phyloP scores from a whole-genome alignment of 1,140 invertebrate species.

The Drosophila triauraria region DNA sequence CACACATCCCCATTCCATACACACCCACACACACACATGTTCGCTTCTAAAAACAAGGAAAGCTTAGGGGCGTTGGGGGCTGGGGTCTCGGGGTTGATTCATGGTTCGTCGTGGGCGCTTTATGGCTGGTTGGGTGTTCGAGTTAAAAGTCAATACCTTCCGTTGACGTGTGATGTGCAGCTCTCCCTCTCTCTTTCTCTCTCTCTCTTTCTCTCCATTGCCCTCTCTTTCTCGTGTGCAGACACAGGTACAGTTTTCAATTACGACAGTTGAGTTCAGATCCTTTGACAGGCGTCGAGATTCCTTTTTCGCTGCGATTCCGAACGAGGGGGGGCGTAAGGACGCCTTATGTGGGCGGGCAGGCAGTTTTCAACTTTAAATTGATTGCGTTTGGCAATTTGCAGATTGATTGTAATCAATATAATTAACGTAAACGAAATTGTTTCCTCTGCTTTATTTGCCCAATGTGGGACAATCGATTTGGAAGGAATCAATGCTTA shows the following conservation, averaged over 20 bases:
- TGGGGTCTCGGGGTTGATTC: conserved; percentile 1
- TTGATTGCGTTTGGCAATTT: conserved; percentile 56
- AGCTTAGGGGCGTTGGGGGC: conserved; percentile 17
- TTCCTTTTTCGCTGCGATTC: conserved; percentile 4
- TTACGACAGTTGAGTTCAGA: conserved; percentile 65
- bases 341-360: not conserved
- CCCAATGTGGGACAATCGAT: conserved; percentile 33
- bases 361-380: conserved; percentile 36
- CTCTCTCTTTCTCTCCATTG: not conserved
- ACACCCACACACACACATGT: conserved; percentile 1
- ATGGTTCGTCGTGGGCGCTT: not conserved
- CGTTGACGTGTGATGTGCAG: conserved; percentile 61
- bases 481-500: conserved; percentile 9
- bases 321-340: too few species aligned
- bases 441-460: not conserved
- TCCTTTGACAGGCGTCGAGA: conserved; percentile 63
- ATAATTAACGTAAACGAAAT: conserved; percentile 25
- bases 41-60: conserved; percentile 16
- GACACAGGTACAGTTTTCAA: conserved; percentile 73
- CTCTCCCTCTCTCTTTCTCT: not conserved
- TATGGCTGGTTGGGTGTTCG: conserved; percentile 18
- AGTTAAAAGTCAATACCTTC: conserved; percentile 79
- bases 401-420: conserved; percentile 52
- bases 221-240: conserved; percentile 2
- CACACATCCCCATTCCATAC: too few species aligned